These are phyloP conservation scores for Syrmaticus mikado DNA, from an alignment of 2,113 vertebrate genomes.

Conservation along the genomic window DNA sequence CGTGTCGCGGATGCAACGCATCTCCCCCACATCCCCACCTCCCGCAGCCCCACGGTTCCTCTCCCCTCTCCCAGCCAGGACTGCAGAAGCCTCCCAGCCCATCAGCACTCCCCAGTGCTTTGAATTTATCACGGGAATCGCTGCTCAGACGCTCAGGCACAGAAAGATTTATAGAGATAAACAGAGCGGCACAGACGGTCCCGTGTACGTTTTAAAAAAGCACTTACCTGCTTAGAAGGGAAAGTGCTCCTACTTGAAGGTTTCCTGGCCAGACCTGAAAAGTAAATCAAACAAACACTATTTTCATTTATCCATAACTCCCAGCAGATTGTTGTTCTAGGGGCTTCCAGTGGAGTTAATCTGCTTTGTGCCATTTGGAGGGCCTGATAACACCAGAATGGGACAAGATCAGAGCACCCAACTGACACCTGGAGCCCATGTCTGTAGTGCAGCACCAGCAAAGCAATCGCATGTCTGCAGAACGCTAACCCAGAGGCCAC, in stretches of 20 bases:
- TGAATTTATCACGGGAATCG: background rate
- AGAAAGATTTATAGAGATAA: slow-evolving; percentile 1
- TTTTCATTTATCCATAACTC: slow-evolving; percentile 19
- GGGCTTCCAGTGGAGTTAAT: background rate
- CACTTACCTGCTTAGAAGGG: slow-evolving; percentile 46
- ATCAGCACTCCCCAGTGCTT: background rate
- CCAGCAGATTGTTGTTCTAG: slow-evolving; percentile 14
- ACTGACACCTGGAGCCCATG: background rate
- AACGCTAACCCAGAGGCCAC: background rate
- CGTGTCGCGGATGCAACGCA: background rate
- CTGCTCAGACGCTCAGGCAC: background rate
- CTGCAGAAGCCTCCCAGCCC: rapidly evolving
- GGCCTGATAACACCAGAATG: background rate
- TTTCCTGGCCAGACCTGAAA: slow-evolving; percentile 31
- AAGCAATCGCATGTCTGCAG: rapidly evolving
- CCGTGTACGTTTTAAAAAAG: background rate
- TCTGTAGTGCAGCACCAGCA: background rate
- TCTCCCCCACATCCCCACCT: background rate
- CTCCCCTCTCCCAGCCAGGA: background rate
- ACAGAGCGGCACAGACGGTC: background rate
- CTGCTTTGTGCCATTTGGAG: background rate
- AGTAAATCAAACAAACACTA: slow-evolving; percentile 36
- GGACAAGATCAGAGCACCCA: background rate
- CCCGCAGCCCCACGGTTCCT: background rate
- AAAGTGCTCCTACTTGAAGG: slow-evolving; percentile 42